Conservation (phyloP, 2,113 vertebrate species). For the Phycodurus eques region DNA sequence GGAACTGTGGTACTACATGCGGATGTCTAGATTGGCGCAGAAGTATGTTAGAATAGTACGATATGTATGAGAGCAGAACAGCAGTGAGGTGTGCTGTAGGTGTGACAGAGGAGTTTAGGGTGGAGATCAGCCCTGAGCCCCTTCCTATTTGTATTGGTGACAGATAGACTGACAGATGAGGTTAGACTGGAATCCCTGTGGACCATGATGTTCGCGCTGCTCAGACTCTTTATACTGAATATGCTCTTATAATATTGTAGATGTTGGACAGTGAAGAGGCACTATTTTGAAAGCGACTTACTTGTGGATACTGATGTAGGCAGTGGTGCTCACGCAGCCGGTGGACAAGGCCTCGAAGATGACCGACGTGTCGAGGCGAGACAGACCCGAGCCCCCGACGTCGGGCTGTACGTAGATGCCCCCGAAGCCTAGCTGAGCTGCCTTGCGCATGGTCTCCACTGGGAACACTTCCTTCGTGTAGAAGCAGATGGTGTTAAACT, state of each 20-base stretch:
- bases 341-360: constrained; percentile 97
- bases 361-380: constrained; percentile 87
- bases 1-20: too few relatives aligned
- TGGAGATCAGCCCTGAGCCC: too few relatives aligned
- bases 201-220: too few relatives aligned
- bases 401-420: constrained; percentile 88
- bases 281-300: constrained; percentile 56
- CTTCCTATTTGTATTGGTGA: too few relatives aligned
- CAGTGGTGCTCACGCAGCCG: constrained; percentile 93
- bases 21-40: too few relatives aligned
- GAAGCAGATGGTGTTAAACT: neutral
- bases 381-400: constrained; percentile 90
- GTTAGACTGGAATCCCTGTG: too few relatives aligned
- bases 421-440: constrained; percentile 89
- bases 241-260: neutral
- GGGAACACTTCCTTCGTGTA: constrained; percentile 86
- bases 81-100: too few relatives aligned
- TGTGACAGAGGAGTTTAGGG: too few relatives aligned
- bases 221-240: too few relatives aligned
- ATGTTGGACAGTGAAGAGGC: neutral
- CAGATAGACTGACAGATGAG: too few relatives aligned
- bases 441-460: constrained; percentile 84
- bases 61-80: too few relatives aligned
- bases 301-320: constrained; percentile 99
- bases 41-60: too few relatives aligned